Base-by-base conservation (phyloP, 2,888 invertebrate species). In the Drosophila rubida region DNA sequence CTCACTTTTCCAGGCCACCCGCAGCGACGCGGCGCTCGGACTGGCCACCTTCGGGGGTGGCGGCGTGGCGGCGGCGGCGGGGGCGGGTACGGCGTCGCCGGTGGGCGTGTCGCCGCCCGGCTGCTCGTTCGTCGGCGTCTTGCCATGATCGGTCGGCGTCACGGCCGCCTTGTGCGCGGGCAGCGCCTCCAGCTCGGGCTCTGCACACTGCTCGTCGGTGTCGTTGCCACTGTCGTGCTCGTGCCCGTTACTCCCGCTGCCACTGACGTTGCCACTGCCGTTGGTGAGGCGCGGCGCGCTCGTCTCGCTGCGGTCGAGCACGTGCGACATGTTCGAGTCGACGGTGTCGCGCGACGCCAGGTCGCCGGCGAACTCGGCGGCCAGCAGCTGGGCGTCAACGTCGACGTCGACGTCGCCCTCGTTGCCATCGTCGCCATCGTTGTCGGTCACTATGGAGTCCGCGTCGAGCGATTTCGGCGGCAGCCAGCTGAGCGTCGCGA, bases 401-500 rank as follows among this genome's bases (percentile, higher is more conserved):
- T 32, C 32, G n/a, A 11, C n/a, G 4, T 32, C 32, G 32, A 4
- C 11, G 92, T 94, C 96, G 61, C 19, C n/a, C n/a, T n/a, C 19
- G 19, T 19, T 19, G 19, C 19, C 19, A 3, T 19, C 19, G 19
- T 19, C 19, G 32, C 32, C 32, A n/a, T 32, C 32, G 32, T 32
- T 32, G 92, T 94, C 96, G 61, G 96, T 95, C 23, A 82, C 90
- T 62, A 91, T 85, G 5, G 92, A 92, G 64, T 92, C 92, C n/a
- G 90, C 92, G 75, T 92, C 92, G 2, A 61, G 61, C 13, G 92
- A 92, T 55, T 90, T 92, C 65, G 90, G 92, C 74, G 93, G 93
- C 68, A 92, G 96, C 94, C 96, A 96, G 70, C 97, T 96, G 66
- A 97, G 93, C 57, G 97, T 97, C 42, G 96, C 95, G 53, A 96